Conservation (phyloP, 1,140 invertebrate genomes). For the Anoplolepis gracilipes region DNA sequence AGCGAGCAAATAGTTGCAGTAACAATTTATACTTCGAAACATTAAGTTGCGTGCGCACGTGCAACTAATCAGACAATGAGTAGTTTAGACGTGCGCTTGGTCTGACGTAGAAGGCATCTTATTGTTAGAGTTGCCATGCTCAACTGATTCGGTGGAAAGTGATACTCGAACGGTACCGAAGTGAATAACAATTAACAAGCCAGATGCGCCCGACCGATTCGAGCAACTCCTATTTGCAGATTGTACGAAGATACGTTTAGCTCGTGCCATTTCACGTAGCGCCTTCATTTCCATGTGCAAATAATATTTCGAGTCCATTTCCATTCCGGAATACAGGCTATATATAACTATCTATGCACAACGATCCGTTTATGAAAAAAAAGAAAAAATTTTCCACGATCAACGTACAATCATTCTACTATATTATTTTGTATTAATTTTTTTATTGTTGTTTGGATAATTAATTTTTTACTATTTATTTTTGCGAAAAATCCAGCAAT, state of each 20-base stretch:
- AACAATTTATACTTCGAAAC: not conserved
- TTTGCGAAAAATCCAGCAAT: not conserved
- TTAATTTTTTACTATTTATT: not conserved
- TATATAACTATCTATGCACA: slow-evolving; percentile 28
- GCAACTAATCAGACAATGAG: slow-evolving; percentile 11
- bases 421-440: not conserved
- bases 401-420: not conserved
- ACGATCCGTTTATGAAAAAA: not conserved
- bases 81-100: slow-evolving; percentile 41
- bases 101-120: slow-evolving; percentile 22
- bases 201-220: slow-evolving; percentile 32
- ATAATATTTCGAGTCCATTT: slow-evolving; percentile 75
- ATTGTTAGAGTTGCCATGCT: slow-evolving; percentile 40
- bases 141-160: slow-evolving; percentile 75
- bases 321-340: slow-evolving; percentile 65
- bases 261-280: slow-evolving; percentile 72
- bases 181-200: slow-evolving; percentile 79
- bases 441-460: not conserved
- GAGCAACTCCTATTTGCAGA: slow-evolving; percentile 68
- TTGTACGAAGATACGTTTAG: slow-evolving; percentile 73
- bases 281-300: slow-evolving; percentile 76
- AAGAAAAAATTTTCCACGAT: not conserved
- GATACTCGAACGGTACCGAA: slow-evolving; percentile 71
- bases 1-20: slow-evolving; percentile 15
- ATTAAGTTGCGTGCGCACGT: slow-evolving; percentile 20